These are phyloP conservation scores for Dione vanillae DNA, from an alignment of 2,888 invertebrate species.

Conservation along the genomic window DNA sequence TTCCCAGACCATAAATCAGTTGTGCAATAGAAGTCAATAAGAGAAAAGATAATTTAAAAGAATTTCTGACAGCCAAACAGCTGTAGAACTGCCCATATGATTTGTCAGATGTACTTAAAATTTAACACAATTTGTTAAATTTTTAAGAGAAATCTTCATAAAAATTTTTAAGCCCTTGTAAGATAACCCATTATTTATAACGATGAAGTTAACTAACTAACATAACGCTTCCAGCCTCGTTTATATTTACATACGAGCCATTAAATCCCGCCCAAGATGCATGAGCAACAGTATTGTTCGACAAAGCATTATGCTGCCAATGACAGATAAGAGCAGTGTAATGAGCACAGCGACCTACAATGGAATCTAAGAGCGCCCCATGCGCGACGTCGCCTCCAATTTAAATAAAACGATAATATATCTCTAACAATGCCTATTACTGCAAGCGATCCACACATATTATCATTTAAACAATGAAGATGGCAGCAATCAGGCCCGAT, in stretches of 20 bases:
- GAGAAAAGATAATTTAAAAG: constrained; percentile 55
- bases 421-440: constrained; percentile 38
- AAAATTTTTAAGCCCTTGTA: background rate
- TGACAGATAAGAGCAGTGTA: constrained; percentile 78
- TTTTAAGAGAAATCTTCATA: background rate
- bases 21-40: constrained; percentile 65
- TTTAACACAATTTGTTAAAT: constrained; percentile 8
- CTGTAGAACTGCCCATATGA: constrained; percentile 54
- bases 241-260: constrained; percentile 41
- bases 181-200: constrained; percentile 9
- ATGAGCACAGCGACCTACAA: constrained; percentile 68
- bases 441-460: constrained; percentile 30
- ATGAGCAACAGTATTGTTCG: constrained; percentile 69
- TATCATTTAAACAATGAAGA: constrained; percentile 37
- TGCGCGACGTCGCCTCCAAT: constrained; percentile 52
- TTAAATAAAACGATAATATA: constrained; percentile 49
- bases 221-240: constrained; percentile 33
- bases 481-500: constrained; percentile 27
- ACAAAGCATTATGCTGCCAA: constrained; percentile 74
- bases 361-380: constrained; percentile 58
- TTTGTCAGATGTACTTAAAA: constrained; percentile 18
- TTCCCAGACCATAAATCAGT: constrained; percentile 72
- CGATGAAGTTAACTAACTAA: background rate
- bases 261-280: constrained; percentile 53
- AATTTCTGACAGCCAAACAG: constrained; percentile 57